A percentile compares a stretch with the other conserved stretches of the same genome.
phyloP scores from a whole-genome alignment of 2,113 vertebrate species.

The Anoplopoma fimbria region DNA sequence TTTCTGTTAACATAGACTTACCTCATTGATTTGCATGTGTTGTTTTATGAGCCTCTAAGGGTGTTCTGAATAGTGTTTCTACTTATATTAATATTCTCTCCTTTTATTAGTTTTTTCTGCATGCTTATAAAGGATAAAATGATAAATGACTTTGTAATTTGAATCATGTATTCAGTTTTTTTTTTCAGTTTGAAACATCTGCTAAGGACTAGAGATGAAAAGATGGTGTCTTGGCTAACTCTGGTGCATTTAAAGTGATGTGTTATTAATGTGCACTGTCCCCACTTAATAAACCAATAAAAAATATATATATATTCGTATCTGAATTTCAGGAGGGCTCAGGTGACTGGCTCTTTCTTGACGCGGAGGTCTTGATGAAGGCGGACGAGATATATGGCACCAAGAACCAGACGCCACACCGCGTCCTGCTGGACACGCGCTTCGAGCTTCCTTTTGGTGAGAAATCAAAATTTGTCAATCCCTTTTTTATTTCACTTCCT shows the following conservation, averaged over 20 bases:
- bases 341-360: conserved; percentile 92
- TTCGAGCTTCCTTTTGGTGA: conserved; percentile 98
- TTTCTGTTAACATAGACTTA: too few relatives aligned
- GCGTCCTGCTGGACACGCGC: conserved; percentile 93
- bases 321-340: conserved; percentile 89
- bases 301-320: background rate
- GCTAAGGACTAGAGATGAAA: background rate
- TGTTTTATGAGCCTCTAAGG: too few relatives aligned
- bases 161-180: background rate
- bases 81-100: too few relatives aligned
- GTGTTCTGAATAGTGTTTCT: too few relatives aligned
- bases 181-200: background rate
- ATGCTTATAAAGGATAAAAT: background rate
- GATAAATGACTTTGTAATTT: background rate
- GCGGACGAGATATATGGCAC: conserved; percentile 97
- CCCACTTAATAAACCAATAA: background rate
- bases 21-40: too few relatives aligned
- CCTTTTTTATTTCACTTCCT: background rate
- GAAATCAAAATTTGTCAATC: conserved; percentile 30
- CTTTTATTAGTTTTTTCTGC: too few relatives aligned
- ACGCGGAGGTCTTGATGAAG: conserved; percentile 96
- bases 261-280: background rate
- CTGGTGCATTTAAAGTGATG: background rate
- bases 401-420: conserved; percentile 93
- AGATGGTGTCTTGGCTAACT: background rate